A percentile compares a stretch with the other conserved stretches of the same genome.
These are phyloP conservation scores for Osmerus eperlanus DNA, from an alignment of 2,113 vertebrate species.

Conservation along the genomic window DNA sequence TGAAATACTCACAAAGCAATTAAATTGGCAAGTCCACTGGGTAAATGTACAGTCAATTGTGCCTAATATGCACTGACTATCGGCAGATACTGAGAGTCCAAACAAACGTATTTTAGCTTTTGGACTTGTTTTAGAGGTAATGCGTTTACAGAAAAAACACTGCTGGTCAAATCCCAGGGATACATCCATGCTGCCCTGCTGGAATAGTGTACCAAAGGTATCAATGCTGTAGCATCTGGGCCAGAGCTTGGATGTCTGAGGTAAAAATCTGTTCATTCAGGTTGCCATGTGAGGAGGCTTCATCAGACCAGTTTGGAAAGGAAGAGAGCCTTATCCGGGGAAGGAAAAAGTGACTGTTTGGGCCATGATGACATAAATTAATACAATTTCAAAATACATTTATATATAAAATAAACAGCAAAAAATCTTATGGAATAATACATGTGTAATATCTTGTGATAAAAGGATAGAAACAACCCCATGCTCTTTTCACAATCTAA, in stretches of 20 bases:
- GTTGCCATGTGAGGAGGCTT: not conserved
- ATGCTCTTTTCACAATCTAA: slow-evolving; percentile 1
- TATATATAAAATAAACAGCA: not conserved
- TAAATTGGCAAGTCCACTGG: slow-evolving; percentile 3
- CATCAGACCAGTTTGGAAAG: not conserved
- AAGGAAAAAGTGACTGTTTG: not conserved
- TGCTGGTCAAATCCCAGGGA: not conserved
- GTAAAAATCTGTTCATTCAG: slow-evolving; percentile 10
- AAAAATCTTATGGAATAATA: not conserved
- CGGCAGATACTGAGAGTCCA: not conserved
- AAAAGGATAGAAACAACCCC: not conserved
- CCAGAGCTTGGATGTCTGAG: not conserved
- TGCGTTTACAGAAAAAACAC: not conserved
- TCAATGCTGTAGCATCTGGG: not conserved
- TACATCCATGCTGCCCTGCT: slow-evolving; percentile 1
- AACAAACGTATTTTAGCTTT: not conserved
- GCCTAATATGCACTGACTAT: not conserved
- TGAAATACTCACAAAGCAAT: slow-evolving; percentile 3
- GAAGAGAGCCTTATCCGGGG: not conserved
- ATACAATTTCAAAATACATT: not conserved
- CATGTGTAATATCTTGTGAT: not conserved
- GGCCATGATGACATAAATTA: not conserved
- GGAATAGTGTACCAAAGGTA: slow-evolving; percentile 2
- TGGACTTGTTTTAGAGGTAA: slow-evolving; percentile 5
- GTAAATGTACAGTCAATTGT: not conserved